Percentiles rank a stretch among this genome's conserved stretches.
Conservation (phyloP, 2,113 vertebrate genomes). For the Puffinus mauretanicus region DNA sequence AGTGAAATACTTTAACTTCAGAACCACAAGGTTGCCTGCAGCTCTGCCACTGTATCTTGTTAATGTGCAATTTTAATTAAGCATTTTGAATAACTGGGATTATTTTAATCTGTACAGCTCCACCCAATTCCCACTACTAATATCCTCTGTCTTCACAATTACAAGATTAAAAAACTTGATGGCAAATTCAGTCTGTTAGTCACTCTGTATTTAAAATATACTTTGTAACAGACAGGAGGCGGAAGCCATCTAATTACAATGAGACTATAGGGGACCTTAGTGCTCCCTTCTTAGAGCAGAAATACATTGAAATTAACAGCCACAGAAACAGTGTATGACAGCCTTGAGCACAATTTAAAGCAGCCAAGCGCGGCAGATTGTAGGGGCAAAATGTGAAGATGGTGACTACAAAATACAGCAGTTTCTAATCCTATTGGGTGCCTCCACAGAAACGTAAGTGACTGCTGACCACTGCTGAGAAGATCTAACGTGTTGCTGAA, state of each 20-base stretch:
- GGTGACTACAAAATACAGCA: neutral
- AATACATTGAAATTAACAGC: neutral
- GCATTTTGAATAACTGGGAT: neutral
- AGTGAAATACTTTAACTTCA: neutral
- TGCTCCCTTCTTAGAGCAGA: neutral
- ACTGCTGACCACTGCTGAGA: neutral
- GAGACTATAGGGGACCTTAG: neutral
- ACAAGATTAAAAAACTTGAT: neutral
- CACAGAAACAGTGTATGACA: neutral
- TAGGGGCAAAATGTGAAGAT: neutral
- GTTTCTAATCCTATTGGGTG: neutral
- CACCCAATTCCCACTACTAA: neutral
- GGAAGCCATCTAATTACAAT: neutral
- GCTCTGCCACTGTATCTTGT: neutral
- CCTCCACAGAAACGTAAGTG: neutral
- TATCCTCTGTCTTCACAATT: neutral
- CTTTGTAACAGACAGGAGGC: neutral
- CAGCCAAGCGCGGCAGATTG: neutral
- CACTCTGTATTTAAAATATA: neutral
- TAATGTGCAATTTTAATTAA: conserved; percentile 3
- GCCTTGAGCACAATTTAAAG: neutral
- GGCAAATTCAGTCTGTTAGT: neutral
- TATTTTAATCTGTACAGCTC: neutral
- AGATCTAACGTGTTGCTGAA: neutral
- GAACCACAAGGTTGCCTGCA: neutral